These are phyloP conservation scores for Gallinago media DNA, from an alignment of 2,113 vertebrate genomes.

Conservation along the genomic window DNA sequence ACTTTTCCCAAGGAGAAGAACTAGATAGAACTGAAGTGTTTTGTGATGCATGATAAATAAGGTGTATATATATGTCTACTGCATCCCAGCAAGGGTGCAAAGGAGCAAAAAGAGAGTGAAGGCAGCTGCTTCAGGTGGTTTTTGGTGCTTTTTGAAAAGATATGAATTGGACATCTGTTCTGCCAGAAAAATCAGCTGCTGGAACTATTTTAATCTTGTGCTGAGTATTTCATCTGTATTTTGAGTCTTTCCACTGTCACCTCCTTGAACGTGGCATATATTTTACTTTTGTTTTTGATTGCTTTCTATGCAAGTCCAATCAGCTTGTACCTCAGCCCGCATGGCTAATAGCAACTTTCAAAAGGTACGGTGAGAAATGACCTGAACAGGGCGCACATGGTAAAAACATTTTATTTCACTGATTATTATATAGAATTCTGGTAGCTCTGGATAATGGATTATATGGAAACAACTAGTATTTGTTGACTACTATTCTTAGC, in stretches of 20 bases:
- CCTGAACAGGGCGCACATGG: neutral
- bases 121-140: neutral
- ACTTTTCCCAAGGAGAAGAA: neutral
- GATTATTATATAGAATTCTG: neutral
- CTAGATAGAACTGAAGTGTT: neutral
- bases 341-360: neutral
- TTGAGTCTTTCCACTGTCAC: neutral
- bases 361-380: neutral
- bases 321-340: neutral
- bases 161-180: neutral
- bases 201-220: neutral
- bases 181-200: neutral
- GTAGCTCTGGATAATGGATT: neutral
- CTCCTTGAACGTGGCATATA: neutral
- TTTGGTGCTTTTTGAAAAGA: neutral
- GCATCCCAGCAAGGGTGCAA: neutral
- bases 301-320: neutral
- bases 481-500: neutral
- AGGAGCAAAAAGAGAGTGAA: neutral
- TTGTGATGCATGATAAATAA: neutral
- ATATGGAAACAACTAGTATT: neutral
- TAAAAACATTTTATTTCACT: neutral
- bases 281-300: neutral
- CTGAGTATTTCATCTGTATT: neutral
- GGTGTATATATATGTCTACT: neutral